Percentiles rank a stretch among this genome's conserved stretches.
Conservation (phyloP, 2,113 vertebrate species). For the Setophaga coronata region DNA sequence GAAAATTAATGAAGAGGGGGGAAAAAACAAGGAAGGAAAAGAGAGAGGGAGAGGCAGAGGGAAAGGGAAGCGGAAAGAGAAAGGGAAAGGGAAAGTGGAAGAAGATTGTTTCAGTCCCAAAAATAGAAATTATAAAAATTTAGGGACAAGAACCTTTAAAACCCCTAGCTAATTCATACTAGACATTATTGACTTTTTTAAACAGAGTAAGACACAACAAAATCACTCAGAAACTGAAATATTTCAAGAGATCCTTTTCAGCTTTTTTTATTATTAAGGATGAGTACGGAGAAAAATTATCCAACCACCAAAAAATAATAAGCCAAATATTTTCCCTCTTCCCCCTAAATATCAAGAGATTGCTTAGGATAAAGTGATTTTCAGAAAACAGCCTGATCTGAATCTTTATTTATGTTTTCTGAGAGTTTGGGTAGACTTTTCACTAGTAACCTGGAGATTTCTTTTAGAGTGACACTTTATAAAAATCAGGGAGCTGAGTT, state of each 20-base stretch:
- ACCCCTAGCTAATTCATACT: neutral
- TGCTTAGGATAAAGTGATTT: neutral
- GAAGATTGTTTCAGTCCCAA: neutral
- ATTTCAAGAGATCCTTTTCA: neutral
- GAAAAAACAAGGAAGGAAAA: accelerated
- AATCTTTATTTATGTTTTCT: neutral
- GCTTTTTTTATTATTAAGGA: neutral
- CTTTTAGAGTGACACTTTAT: neutral
- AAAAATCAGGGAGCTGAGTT: neutral
- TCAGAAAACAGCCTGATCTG: neutral
- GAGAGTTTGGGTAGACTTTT: neutral
- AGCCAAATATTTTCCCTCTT: neutral
- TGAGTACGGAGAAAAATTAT: neutral
- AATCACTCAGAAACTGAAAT: neutral
- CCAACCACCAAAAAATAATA: neutral
- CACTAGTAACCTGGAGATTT: neutral
- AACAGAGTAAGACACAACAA: neutral
- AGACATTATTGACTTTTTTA: neutral
- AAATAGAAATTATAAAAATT: neutral
- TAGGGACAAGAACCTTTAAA: neutral
- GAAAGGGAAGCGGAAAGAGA: accelerated
- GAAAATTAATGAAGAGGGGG: neutral
- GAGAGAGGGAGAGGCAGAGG: accelerated
- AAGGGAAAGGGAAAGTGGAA: neutral
- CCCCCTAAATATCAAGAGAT: neutral